Evolutionary conservation across 2,888 invertebrate genomes (phyloP), one percentile per base, ranked within the genome.

Genomic region (Lycaena phlaeas): DNA sequence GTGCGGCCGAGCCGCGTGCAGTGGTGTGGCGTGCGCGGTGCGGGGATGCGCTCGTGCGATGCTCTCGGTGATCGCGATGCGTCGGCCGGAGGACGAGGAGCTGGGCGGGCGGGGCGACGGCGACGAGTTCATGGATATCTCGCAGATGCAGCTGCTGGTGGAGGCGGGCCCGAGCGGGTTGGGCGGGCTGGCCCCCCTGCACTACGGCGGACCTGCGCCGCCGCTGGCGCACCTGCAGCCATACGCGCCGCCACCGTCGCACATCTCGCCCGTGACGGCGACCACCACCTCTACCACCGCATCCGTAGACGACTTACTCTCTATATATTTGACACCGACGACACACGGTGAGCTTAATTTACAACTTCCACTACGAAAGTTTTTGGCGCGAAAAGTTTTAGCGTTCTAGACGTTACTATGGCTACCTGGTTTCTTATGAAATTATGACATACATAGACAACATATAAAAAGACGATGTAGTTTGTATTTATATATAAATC

Each of bases 61-160:
- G 82, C 81, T 84, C 72, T 81, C 82, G 69, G 82, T 88, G 88
- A 86, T 91, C 86, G 88, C 90, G 84, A 91, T 91, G 91, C 89
- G 91, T 82, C 90, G 90, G 78, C 89, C 90, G 88, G 89, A 87
- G 87, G 90, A 88, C 82, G 86, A 87, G 81, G 82, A 82, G 71
- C 68, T 81, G 64, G 81, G 75, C n/a, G n/a, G n/a, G 52, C 77
- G 78, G 66, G 78, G 68, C 73, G 78, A 75, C 61, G 73, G 73
- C 71, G 90, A 91, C 78, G 93, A 93, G 79, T 93, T 92, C 78
- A 92, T 93, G 69, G 93, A 93, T 77, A 93, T 93, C 59, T 87
- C 93, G 43, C 93, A 93, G 69, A 93, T 93, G 69, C 92, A 92
- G 62, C 89, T 92, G 68, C 76, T 92, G 57, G 85, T 92, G 56